Base-by-base conservation (phyloP, 2,113 vertebrate genomes). In the Peromyscus polionotus region DNA sequence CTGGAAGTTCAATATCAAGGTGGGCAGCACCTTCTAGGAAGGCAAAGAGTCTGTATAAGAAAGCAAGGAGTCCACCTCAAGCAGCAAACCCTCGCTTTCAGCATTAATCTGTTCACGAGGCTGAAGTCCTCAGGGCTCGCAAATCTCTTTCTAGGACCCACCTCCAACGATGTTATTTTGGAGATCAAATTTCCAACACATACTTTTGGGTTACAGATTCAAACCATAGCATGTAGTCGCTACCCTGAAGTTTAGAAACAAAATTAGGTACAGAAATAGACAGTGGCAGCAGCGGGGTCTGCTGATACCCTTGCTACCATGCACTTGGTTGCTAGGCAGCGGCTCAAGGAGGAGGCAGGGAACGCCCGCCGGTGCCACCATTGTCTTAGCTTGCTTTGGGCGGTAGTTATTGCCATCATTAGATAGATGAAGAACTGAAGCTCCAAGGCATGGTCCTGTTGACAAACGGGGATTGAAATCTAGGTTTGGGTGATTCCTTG, bases 291-390 rank as follows among this genome's bases (percentile, higher is more conserved):
- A 31, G 61, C 22, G 65, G 31, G 48, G 26, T 45, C 57, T 17
- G 10, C 31, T 19, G 33, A 14, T 7, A 31, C 33, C 57, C 1
- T 59, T 12, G 20, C 24, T 5, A 4, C 0, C 7, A 28, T 3
- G 31, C 2, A 6, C 22, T 4, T 33, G 65, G 65, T 67, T 7
- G 3, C n/a, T 20, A 7, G 57, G 36, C 54, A 11, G 8, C 17
- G 72, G 19, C 81, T 63, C 7, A 31, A 65, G 73, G 67, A 70
- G 67, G 76, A 68, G 28, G 76, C 11, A 13, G 17, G 1, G 11
- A 28, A 22, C 4, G 33, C 0, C 12, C 4, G 33, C 0, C 14
- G 24, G 7, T 57, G 67, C 7, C 68, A 5, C 24, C 14, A 9
- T 28, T 14, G 39, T 31, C 36, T 8, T 2, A n/a, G 28, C 61